Evolutionary conservation across 1,140 invertebrate species (phyloP).

Genomic region (Drosophila ambigua): DNA sequence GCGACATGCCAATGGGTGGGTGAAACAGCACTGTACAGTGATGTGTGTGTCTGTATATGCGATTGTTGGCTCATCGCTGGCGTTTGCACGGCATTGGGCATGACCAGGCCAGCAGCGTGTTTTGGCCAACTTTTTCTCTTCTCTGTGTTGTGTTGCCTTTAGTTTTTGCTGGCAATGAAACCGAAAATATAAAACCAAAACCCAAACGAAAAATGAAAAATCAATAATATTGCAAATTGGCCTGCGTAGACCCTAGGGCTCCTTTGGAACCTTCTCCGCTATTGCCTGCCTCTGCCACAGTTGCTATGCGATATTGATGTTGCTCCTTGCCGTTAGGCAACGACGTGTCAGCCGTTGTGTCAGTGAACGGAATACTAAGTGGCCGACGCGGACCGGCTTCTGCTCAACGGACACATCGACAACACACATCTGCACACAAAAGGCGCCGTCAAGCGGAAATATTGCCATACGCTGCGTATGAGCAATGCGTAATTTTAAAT

Average conservation of each 20-base stretch:
- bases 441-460: slow-evolving; percentile 66
- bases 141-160: slow-evolving; percentile 50
- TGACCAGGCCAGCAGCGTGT: slow-evolving; percentile 53
- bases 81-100: slow-evolving; percentile 62
- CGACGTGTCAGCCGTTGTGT: slow-evolving; percentile 55
- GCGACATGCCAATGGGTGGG: slow-evolving; percentile 47
- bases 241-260: slow-evolving; percentile 39
- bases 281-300: slow-evolving; percentile 16
- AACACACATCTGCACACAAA: slow-evolving; percentile 40
- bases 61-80: slow-evolving; percentile 64
- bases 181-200: slow-evolving; percentile 54
- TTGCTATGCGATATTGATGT: slow-evolving; percentile 42
- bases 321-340: slow-evolving; percentile 41
- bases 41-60: slow-evolving; percentile 25
- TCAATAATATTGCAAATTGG: slow-evolving; percentile 79
- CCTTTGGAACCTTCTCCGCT: slow-evolving; percentile 5
- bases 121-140: slow-evolving; percentile 62
- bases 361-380: slow-evolving; percentile 68
- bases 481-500: slow-evolving; percentile 81
- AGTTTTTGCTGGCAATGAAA: slow-evolving; percentile 74
- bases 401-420: background rate
- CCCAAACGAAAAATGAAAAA: slow-evolving; percentile 65
- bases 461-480: slow-evolving; percentile 79
- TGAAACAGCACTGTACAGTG: slow-evolving; percentile 9
- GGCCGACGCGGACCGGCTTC: slow-evolving; percentile 23